Conservation (phyloP, 2,888 invertebrate genomes). For the Mimumesa dahlbomi region DNA sequence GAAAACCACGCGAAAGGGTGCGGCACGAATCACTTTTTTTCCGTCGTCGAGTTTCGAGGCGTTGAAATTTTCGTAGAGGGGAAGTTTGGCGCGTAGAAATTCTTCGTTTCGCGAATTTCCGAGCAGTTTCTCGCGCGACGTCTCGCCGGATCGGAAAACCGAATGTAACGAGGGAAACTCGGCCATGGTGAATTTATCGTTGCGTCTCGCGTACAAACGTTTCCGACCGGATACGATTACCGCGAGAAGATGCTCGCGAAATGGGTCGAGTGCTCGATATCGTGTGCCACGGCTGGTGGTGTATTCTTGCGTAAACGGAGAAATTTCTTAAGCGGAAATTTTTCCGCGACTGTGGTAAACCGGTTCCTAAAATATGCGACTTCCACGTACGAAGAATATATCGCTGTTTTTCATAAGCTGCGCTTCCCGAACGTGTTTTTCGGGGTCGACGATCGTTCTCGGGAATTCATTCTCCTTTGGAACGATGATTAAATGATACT, state of each 20-base stretch:
- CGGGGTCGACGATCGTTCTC: too few species aligned
- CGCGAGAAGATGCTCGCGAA: slow-evolving; percentile 20
- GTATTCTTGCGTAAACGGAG: slow-evolving; percentile 29
- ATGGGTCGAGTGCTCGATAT: slow-evolving; percentile 36
- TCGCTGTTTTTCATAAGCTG: background rate
- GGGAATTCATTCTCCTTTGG: too few species aligned
- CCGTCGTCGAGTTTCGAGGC: too few species aligned
- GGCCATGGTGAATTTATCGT: slow-evolving; percentile 45
- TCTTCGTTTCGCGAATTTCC: too few species aligned
- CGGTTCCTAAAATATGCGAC: slow-evolving; percentile 3
- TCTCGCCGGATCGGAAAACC: slow-evolving; percentile 22
- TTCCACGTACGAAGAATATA: background rate
- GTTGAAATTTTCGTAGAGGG: too few species aligned
- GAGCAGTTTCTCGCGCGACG: too few species aligned
- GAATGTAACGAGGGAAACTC: slow-evolving; percentile 32
- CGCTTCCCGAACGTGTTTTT: too few species aligned
- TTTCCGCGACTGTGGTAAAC: background rate
- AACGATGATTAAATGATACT: too few species aligned
- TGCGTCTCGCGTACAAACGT: slow-evolving; percentile 19
- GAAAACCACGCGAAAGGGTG: slow-evolving; percentile 35
- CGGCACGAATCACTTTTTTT: slow-evolving; percentile 19
- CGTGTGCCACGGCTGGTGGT: too few species aligned
- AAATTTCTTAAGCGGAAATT: slow-evolving; percentile 29
- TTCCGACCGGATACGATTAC: slow-evolving; percentile 20
- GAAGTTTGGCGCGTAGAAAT: too few species aligned